Conservation (phyloP, 2,113 vertebrate species). For the Maccullochella peelii region DNA sequence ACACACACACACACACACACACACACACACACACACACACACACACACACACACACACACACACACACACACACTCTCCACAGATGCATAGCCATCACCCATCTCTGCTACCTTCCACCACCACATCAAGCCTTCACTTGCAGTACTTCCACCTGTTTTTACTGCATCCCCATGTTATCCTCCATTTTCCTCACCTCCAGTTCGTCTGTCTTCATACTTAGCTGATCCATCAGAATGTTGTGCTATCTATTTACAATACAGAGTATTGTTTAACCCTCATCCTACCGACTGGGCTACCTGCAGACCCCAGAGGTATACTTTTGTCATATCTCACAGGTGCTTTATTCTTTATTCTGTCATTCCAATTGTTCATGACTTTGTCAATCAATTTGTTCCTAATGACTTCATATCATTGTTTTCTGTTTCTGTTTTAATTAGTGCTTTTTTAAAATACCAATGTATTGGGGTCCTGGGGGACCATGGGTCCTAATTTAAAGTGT, state of each 20-base stretch:
- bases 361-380: no score
- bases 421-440: no score
- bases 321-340: no score
- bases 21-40: not conserved
- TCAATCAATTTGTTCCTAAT: no score
- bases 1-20: not conserved
- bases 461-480: no score
- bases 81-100: not conserved
- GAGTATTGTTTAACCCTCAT: not conserved
- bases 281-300: no score
- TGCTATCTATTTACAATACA: not conserved
- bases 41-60: constrained; percentile 4
- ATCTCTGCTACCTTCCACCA: constrained; percentile 17
- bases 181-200: not conserved
- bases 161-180: not conserved
- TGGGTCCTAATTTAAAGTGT: no score
- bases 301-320: no score
- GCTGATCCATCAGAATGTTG: not conserved
- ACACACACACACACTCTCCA: not conserved
- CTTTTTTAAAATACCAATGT: no score
- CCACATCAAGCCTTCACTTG: constrained; percentile 1
- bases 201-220: not conserved
- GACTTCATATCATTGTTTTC: no score
- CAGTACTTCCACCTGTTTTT: constrained; percentile 8
- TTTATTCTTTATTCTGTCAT: no score